phyloP scores from a whole-genome alignment of 92 coral and sea anemone genomes.

The Galaxea fascicularis region DNA sequence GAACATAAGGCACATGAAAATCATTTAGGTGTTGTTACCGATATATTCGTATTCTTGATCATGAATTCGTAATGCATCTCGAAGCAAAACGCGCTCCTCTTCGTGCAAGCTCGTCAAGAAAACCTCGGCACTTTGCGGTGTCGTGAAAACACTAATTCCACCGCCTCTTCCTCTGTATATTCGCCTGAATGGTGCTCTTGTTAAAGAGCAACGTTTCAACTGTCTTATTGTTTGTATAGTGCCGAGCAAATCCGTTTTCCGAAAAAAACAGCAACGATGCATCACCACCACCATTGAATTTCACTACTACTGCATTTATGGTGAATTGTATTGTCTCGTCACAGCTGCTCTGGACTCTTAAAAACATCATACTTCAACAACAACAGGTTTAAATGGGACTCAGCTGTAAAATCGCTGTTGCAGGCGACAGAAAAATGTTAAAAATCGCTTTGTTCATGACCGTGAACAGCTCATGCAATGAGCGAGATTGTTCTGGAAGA shows the following conservation, averaged over 20 bases:
- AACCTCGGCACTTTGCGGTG: constrained; percentile 73
- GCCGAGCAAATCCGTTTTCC: constrained; percentile 4
- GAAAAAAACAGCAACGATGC: constrained; percentile 9
- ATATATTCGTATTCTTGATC: constrained; percentile 24
- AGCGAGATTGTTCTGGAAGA: no score
- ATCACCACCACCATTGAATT: not conserved
- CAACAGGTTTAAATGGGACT: not conserved
- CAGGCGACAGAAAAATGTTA: no score
- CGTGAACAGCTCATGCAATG: no score
- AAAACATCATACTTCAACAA: not conserved
- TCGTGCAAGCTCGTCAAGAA: constrained; percentile 68
- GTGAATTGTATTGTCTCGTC: not conserved
- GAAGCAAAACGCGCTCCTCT: constrained; percentile 61
- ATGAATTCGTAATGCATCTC: constrained; percentile 68
- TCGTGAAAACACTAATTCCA: constrained; percentile 61
- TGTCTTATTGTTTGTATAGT: not conserved
- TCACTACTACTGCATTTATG: not conserved
- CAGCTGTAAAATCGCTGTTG: not conserved
- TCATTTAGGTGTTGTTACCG: not conserved
- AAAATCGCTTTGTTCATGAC: no score
- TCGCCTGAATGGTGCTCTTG: constrained; percentile 12
- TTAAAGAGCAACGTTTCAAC: not conserved
- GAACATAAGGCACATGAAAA: not conserved
- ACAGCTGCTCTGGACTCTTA: not conserved
- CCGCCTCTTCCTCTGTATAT: constrained; percentile 64